A percentile compares a stretch with the other conserved stretches of the same genome.
Conservation (phyloP, 2,888 invertebrate species). For the Mesoligia furuncula region DNA sequence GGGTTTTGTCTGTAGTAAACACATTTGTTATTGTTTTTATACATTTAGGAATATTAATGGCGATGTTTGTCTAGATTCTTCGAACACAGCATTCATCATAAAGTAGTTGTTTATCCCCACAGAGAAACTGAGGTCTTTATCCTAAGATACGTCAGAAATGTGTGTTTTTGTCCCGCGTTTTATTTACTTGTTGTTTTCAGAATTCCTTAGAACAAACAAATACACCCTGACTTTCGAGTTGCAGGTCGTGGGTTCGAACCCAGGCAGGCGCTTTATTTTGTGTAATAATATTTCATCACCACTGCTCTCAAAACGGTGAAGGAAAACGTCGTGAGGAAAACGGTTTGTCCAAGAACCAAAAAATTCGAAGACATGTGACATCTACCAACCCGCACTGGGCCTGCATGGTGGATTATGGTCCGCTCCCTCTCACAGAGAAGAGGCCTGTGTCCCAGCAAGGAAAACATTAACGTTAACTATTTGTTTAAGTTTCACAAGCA, state of each 20-base stretch:
- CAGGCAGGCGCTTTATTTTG: not conserved
- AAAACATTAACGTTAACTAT: no score
- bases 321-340: not conserved
- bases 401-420: not conserved
- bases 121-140: conserved; percentile 62
- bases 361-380: not conserved
- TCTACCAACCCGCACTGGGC: not conserved
- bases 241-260: not conserved
- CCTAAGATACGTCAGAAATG: conserved; percentile 60
- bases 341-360: not conserved
- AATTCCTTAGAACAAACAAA: conserved; percentile 44
- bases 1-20: not conserved
- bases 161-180: conserved; percentile 55
- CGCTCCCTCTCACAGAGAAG: not conserved
- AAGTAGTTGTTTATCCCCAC: conserved; percentile 57
- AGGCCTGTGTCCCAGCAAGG: not conserved
- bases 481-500: no score
- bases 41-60: conserved; percentile 24
- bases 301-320: not conserved
- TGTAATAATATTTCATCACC: not conserved
- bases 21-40: conserved; percentile 6
- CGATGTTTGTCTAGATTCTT: conserved; percentile 32
- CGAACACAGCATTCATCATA: conserved; percentile 46
- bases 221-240: not conserved
- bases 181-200: conserved; percentile 68